Evolutionary conservation across 2,888 invertebrate genomes (phyloP), one percentile per base, ranked within the genome.

Genomic region (Mythimna impura): DNA sequence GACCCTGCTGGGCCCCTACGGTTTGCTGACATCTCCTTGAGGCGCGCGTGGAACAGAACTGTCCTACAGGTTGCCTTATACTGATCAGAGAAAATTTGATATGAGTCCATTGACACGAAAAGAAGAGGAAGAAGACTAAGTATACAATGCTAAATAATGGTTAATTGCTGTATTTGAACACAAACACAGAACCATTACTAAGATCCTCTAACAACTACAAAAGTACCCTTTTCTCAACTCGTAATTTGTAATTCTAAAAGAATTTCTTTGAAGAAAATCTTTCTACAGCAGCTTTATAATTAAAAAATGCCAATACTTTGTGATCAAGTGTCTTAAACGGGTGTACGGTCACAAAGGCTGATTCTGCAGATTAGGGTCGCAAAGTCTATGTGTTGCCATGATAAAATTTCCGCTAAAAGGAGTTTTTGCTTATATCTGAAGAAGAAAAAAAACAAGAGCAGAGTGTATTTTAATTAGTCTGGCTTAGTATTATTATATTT

Each of bases 271-370:
- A 64, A 58, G 60, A 63, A 80, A 70, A 55, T 34, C 14, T 50
- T 30, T 57, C 12, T 47, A 40, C 40, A 63, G 64, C 22, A 58
- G 70, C 67, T 72, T 81, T 76, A 58, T 83, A 81, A 81, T 83
- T 84, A 84, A 79, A 83, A 47, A 61, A 72, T 68, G 58, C n/a
- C 68, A 71, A 83, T 83, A 83, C 69, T 65, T 77, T 72, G 74
- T 63, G 64, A 83, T 80, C 73, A 69, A 72, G 63, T 82, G 58
- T 30, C 71, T 34, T 34, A 34, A 52, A 52, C 50, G 50, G n/a
- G 50, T 52, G 50, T 52, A 52, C 20, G n/a, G 50, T 52, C 20
- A 52, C 50, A 52, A 52, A 52, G 50, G 50, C 5, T 52, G 20
- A n/a, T 12, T 43, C 14, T 43, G 14, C 50, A 52, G n/a, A 52